Percentiles rank a stretch among this genome's conserved stretches.
phyloP scores from a whole-genome alignment of 35 echinoderm and acorn worm genomes.

The Eucidaris tribuloides region DNA sequence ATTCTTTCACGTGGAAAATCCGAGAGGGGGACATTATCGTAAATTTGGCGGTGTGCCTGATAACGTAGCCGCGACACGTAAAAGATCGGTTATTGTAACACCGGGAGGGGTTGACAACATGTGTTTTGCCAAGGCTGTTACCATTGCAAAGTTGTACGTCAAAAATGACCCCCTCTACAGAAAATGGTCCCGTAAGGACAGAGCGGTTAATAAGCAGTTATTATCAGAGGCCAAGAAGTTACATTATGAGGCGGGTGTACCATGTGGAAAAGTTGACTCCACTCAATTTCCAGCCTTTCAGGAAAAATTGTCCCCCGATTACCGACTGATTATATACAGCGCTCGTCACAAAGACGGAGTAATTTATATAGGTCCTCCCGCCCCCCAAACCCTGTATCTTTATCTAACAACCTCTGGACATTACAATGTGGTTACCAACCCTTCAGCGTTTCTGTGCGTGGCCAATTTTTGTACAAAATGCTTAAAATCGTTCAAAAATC shows the following conservation, averaged over 20 bases:
- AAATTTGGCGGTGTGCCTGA: background rate
- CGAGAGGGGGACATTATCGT: background rate
- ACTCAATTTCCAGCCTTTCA: background rate
- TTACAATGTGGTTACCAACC: background rate
- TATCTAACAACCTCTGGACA: background rate
- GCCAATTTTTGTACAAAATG: background rate
- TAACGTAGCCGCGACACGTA: background rate
- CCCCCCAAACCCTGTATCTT: background rate
- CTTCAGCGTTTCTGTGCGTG: background rate
- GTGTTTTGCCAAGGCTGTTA: background rate
- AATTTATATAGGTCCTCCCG: background rate
- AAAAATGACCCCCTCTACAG: background rate
- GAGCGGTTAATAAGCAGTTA: background rate
- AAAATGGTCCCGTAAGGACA: background rate
- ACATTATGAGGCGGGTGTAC: background rate
- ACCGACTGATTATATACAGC: background rate
- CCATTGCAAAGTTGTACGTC: background rate
- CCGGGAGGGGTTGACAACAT: background rate
- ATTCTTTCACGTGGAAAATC: background rate
- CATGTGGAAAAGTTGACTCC: background rate
- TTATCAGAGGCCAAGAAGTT: background rate
- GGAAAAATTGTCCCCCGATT: background rate
- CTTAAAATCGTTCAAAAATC: background rate
- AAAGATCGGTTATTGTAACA: background rate
- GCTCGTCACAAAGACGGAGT: background rate